These are phyloP conservation scores for Grammomys dolichurus DNA, from an alignment of 2,113 vertebrate genomes.

Conservation along the genomic window DNA sequence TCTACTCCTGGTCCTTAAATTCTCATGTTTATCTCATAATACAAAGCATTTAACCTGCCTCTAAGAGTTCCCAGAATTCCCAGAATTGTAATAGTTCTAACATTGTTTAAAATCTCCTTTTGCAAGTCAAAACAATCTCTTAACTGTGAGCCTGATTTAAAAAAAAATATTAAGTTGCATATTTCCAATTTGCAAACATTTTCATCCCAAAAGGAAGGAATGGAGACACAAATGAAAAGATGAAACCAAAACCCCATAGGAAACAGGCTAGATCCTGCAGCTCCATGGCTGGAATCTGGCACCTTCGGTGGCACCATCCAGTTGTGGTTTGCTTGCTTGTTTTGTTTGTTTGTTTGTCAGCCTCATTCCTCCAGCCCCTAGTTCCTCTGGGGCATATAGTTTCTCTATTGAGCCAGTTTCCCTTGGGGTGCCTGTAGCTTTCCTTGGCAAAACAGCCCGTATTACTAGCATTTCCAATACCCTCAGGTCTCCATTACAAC, in stretches of 20 bases:
- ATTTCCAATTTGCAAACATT: neutral
- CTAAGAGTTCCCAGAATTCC: neutral
- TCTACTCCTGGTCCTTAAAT: neutral
- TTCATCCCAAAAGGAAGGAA: neutral
- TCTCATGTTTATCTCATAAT: neutral
- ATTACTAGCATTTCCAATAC: neutral
- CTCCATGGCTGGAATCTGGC: neutral
- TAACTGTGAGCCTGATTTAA: neutral
- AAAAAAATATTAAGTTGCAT: neutral
- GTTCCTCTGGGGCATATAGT: too few relatives aligned
- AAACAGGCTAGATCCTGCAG: neutral
- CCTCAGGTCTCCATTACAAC: neutral
- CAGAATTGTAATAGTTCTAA: neutral
- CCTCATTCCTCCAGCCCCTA: neutral
- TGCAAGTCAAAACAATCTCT: neutral
- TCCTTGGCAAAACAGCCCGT: neutral
- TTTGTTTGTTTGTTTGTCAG: neutral
- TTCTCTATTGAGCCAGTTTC: neutral
- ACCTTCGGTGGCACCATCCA: too few relatives aligned
- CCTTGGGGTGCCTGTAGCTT: neutral
- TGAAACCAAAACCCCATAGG: neutral
- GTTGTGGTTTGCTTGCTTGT: too few relatives aligned
- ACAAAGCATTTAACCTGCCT: neutral
- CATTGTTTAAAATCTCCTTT: neutral
- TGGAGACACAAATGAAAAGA: neutral